These are phyloP conservation scores for Sphaerophoria rueppellii DNA, from an alignment of 2,888 invertebrate species.

Conservation along the genomic window DNA sequence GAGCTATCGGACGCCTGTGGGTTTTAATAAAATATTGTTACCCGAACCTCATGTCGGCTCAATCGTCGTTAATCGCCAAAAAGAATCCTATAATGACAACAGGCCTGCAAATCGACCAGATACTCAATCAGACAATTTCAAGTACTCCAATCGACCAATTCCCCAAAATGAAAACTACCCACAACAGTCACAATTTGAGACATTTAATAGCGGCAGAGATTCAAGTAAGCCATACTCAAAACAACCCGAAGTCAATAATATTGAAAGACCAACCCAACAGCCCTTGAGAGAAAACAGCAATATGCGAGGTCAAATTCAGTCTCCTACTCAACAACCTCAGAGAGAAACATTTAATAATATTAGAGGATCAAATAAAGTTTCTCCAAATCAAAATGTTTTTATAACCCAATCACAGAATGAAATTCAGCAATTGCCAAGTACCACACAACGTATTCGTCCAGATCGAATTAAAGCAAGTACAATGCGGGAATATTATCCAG, in stretches of 20 bases:
- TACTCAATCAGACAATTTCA: conserved; percentile 29
- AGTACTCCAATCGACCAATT: conserved; percentile 50
- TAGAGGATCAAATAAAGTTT: conserved; percentile 34
- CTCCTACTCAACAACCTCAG: conserved; percentile 25
- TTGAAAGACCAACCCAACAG: background rate
- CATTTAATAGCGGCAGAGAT: conserved; percentile 1
- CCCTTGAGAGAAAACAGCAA: conserved; percentile 29
- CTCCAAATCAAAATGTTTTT: conserved; percentile 70
- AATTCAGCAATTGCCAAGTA: conserved; percentile 59
- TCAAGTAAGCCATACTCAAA: conserved; percentile 10
- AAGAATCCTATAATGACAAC: conserved; percentile 28
- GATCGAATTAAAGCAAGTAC: conserved; percentile 71
- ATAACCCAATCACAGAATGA: conserved; percentile 75
- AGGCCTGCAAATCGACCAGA: conserved; percentile 48
- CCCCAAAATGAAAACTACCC: conserved; percentile 51
- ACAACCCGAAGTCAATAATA: conserved; percentile 33
- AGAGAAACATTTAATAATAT: conserved; percentile 34
- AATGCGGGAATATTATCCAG: conserved; percentile 75
- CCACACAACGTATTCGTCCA: conserved; percentile 45
- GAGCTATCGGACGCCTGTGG: conserved; percentile 91
- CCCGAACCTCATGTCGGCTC: conserved; percentile 94
- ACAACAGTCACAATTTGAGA: conserved; percentile 31
- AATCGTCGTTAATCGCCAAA: conserved; percentile 87
- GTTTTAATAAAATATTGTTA: conserved; percentile 92
- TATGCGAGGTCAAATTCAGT: conserved; percentile 45